Percentiles rank a stretch among this genome's conserved stretches.
Conservation (phyloP, 1,140 invertebrate species). For the Helicorthomorpha holstii region DNA sequence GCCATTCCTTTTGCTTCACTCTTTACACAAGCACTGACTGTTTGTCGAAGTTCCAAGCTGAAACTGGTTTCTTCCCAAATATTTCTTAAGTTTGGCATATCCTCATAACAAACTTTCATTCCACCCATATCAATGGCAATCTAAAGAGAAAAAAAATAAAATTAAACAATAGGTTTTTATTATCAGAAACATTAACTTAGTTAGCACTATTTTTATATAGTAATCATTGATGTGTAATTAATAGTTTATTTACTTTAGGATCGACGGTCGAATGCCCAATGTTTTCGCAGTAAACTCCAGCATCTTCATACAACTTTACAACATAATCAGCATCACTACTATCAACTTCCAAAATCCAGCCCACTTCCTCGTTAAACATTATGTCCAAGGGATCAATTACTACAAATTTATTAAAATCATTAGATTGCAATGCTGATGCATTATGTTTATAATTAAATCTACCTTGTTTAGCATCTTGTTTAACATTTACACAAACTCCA, state of each 20-base stretch:
- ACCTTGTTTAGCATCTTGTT: neutral
- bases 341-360: slow-evolving; percentile 72
- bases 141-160: slow-evolving; percentile 17
- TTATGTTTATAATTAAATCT: neutral
- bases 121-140: slow-evolving; percentile 41
- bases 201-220: too few species aligned
- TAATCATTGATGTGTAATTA: too few species aligned
- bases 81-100: slow-evolving; percentile 46
- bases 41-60: slow-evolving; percentile 65
- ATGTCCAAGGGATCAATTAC: slow-evolving; percentile 34
- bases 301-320: slow-evolving; percentile 36
- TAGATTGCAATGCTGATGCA: slow-evolving; percentile 1
- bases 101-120: slow-evolving; percentile 38
- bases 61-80: slow-evolving; percentile 95
- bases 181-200: slow-evolving; percentile 3
- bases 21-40: slow-evolving; percentile 53
- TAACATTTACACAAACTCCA: slow-evolving; percentile 47
- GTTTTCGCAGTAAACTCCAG: slow-evolving; percentile 41
- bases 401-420: neutral
- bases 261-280: slow-evolving; percentile 52
- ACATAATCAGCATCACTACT: slow-evolving; percentile 36
- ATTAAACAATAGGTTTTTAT: slow-evolving; percentile 4
- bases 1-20: slow-evolving; percentile 37
- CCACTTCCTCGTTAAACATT: slow-evolving; percentile 80
- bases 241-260: slow-evolving; percentile 27